These are phyloP conservation scores for Lepidiolamprologus cunningtoni DNA, from an alignment of 2,113 vertebrate genomes.

Conservation along the genomic window DNA sequence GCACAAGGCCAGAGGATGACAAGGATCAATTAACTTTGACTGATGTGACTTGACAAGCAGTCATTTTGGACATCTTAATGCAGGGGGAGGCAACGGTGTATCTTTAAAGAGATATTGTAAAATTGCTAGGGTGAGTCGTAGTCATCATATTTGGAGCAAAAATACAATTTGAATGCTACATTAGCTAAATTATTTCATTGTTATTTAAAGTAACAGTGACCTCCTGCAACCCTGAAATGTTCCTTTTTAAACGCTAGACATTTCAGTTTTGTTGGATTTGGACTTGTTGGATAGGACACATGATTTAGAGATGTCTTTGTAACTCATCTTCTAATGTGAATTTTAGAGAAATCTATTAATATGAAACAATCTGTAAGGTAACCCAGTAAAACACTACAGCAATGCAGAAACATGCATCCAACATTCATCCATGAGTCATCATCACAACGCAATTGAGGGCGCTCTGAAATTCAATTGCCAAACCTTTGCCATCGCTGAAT, in stretches of 20 bases:
- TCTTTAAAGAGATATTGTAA: neutral
- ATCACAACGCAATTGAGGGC: neutral
- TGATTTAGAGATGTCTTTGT: neutral
- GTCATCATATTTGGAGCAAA: neutral
- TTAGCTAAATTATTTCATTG: neutral
- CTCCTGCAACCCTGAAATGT: neutral
- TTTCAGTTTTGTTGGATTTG: neutral
- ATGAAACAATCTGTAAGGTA: neutral
- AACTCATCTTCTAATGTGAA: neutral
- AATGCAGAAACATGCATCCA: neutral
- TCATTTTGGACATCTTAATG: slow-evolving; percentile 57
- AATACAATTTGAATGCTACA: neutral
- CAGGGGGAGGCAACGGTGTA: neutral
- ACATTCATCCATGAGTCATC: slow-evolving; percentile 18
- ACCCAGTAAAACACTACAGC: neutral
- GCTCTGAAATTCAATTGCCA: slow-evolving; percentile 16
- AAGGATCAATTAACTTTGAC: slow-evolving; percentile 32
- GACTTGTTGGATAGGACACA: neutral
- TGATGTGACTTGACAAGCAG: neutral
- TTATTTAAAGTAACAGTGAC: neutral
- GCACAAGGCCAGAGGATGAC: neutral
- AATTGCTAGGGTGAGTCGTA: neutral
- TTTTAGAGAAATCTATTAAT: neutral
- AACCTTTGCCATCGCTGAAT: slow-evolving; percentile 3
- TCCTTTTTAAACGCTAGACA: neutral